These are phyloP conservation scores for Salvelinus alpinus DNA, from an alignment of 2,113 vertebrate species.

Conservation along the genomic window DNA sequence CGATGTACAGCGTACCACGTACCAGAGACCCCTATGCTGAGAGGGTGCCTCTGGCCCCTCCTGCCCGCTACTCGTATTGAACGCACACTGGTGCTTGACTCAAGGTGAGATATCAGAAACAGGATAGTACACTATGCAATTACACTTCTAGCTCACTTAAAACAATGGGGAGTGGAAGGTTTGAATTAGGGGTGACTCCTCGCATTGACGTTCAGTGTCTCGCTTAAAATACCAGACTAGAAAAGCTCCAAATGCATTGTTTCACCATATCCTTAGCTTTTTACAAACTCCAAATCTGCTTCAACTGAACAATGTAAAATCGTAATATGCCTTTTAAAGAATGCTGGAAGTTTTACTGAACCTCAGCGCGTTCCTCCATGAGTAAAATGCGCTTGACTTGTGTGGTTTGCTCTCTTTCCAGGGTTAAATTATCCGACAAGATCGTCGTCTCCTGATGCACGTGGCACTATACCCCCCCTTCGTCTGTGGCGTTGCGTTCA, in stretches of 20 bases:
- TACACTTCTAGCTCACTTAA: background rate
- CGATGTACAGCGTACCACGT: slow-evolving; percentile 81
- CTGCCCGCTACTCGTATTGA: slow-evolving; percentile 72
- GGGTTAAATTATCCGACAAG: slow-evolving; percentile 82
- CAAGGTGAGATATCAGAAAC: slow-evolving; percentile 71
- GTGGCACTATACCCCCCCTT: slow-evolving; percentile 71
- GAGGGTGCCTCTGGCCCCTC: slow-evolving; percentile 69
- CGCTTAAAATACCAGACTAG: slow-evolving; percentile 22
- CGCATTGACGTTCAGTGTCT: slow-evolving; percentile 3
- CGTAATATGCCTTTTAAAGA: slow-evolving; percentile 25
- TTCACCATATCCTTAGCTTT: background rate
- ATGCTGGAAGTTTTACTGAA: slow-evolving; percentile 33
- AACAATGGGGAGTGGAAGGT: slow-evolving; percentile 3
- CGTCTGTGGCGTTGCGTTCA: slow-evolving; percentile 78
- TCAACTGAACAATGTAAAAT: slow-evolving; percentile 11
- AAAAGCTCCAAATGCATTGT: background rate
- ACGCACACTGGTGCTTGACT: slow-evolving; percentile 29
- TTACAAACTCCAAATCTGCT: slow-evolving; percentile 4
- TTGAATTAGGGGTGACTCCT: background rate
- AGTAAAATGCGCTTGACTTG: slow-evolving; percentile 69
- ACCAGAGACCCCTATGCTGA: slow-evolving; percentile 80
- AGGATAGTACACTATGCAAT: background rate
- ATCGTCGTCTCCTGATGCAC: slow-evolving; percentile 79
- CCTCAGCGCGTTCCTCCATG: slow-evolving; percentile 50
- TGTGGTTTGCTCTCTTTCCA: slow-evolving; percentile 82